Evolutionary conservation across 2,113 vertebrate species (phyloP), one percentile per base, ranked within the genome.

Genomic region (Pseudonaja textilis): DNA sequence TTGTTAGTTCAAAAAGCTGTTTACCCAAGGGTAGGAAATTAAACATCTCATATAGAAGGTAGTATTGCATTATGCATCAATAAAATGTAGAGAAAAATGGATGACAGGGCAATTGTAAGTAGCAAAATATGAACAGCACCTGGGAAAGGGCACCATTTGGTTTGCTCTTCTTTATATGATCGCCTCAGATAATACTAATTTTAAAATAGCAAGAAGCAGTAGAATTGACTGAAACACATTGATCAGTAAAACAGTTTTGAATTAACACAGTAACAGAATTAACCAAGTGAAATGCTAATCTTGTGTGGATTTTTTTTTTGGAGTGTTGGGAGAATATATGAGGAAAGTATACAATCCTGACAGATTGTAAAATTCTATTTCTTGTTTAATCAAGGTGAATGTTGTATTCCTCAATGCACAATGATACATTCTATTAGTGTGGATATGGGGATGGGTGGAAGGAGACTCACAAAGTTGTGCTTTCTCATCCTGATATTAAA

Each of bases 1-100:
- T 96, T 95, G 96, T 96, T 97, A 95, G 93, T 96, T 86, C 52
- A 92, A 95, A 93, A 96, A 96, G 93, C 91, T 96, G 93, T 96
- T 97, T 97, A 96, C 95, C 95, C 94, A 96, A 95, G 97, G 95
- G 93, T 94, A 97, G 94, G 94, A 91, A 96, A 95, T 96, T 95
- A 97, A 97, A 97, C 81, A 94, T 85, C 93, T 93, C 89, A 87
- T 89, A 90, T 89, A 94, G 95, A 93, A 96, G 95, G 94, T 89
- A 93, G 90, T 87, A 94, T 94, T 95, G 94, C 94, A 93, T 89
- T 85, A 47, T 88, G 93, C 50, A 85, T 94, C 94, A 94, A 85
- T 95, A 93, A 95, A 95, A 96, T 94, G 90, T 91, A 86, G 55
- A 91, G 89, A 85, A 91, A 74, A 74, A 93, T 0, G 0, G 57